These are phyloP conservation scores for Muntiacus reevesi DNA, from an alignment of 2,113 vertebrate species.

Conservation along the genomic window DNA sequence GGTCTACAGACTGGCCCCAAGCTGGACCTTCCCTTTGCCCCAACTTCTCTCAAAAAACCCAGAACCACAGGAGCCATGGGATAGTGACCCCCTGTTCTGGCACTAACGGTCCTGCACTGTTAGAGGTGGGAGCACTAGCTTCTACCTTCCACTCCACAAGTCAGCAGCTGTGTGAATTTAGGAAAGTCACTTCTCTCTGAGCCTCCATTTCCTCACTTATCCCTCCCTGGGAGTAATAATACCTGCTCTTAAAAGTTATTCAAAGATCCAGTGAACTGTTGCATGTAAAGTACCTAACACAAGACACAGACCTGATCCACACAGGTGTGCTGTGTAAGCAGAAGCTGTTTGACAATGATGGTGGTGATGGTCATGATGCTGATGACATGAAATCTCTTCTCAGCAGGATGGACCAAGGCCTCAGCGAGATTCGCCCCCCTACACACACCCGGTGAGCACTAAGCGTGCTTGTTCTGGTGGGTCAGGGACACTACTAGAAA, in stretches of 20 bases:
- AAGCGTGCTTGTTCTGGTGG: neutral
- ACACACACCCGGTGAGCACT: neutral
- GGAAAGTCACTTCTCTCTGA: neutral
- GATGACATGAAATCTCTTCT: neutral
- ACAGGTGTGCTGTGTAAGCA: neutral
- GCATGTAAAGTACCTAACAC: neutral
- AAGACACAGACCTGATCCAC: neutral
- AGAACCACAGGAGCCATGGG: neutral
- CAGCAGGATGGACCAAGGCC: neutral
- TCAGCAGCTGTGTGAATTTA: neutral
- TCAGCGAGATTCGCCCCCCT: neutral
- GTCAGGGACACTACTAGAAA: neutral
- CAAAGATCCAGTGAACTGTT: neutral
- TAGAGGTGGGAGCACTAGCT: neutral
- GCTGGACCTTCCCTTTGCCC: neutral
- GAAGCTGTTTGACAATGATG: neutral
- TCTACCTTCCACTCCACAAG: neutral
- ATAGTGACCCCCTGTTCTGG: neutral
- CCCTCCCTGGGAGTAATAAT: neutral
- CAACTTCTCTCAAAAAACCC: neutral
- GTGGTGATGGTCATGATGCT: neutral
- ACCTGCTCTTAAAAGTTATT: neutral
- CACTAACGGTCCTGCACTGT: neutral
- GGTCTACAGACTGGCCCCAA: neutral
- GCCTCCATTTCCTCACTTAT: neutral